Evolutionary conservation across 1,140 invertebrate species (phyloP), one percentile per base, ranked within the genome.

Genomic region (Manduca sexta): DNA sequence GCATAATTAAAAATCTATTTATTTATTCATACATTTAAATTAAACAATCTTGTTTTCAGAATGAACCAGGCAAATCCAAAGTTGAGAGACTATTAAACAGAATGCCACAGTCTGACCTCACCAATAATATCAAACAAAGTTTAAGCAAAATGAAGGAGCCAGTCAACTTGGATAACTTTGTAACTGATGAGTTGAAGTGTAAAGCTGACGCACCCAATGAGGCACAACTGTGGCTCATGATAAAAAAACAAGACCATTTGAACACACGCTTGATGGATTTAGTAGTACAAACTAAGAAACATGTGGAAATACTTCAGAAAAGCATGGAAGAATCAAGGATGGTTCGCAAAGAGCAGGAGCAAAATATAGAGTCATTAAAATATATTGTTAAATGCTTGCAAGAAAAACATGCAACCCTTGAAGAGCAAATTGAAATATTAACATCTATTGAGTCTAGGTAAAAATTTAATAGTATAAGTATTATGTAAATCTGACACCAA

Each of bases 381-480:
- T 84, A 82, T 56, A 67, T 82, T 52, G 62, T 80, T 2, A 84
- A 84, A 60, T 75, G 74, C 42, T 56, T 84, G 12, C 78, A 84
- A 60, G 81, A 84, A 54, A 84, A 84, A 64, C 74, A 81, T 44
- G 64, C 78, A n/a, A 81, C 76, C 14, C 55, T 75, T 35, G 81
- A 84, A 47, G 81, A 84, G 56, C 76, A 82, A 55, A 73, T 84
- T 52, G 81, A 84, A 61, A 82, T 84, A 41, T 57, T 84, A 40
- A 75, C 78, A 45, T 64, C 74, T 51, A 68, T 84, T 12, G 81
- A 84, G 55, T 64, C 81, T 49, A 68, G 68, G 64, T 80, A 69
- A 56, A 8, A 33, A 11, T 15, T 15, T 14, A 33, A 51, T 18
- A 21, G 17, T 41, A n/a, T n/a, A n/a, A n/a, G n/a, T n/a, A n/a